Conservation (phyloP, 1,140 invertebrate genomes). For the Lethrus apterus region DNA sequence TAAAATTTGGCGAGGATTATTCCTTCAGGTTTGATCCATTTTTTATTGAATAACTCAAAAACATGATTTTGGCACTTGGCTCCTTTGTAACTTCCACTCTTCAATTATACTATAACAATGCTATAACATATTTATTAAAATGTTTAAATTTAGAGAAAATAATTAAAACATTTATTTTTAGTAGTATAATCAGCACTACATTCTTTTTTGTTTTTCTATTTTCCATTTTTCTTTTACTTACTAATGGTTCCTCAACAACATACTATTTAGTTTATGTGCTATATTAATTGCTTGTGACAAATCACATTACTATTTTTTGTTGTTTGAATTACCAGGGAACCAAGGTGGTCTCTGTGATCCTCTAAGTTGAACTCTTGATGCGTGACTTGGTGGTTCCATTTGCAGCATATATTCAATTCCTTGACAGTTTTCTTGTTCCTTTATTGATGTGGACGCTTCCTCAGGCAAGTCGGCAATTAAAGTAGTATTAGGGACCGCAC, state of each 20-base stretch:
- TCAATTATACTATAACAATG: too few species aligned
- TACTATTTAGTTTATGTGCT: not conserved
- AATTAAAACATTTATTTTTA: too few species aligned
- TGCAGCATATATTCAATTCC: constrained; percentile 34
- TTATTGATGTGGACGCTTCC: constrained; percentile 14
- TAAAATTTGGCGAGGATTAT: too few species aligned
- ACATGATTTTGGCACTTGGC: too few species aligned
- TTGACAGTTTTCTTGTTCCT: not conserved
- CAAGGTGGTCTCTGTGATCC: constrained; percentile 31
- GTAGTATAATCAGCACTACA: too few species aligned
- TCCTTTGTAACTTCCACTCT: too few species aligned
- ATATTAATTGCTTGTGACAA: not conserved
- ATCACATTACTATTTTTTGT: not conserved
- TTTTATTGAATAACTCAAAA: too few species aligned
- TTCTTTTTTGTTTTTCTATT: too few species aligned
- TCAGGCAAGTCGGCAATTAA: constrained; percentile 22
- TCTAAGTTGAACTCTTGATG: constrained; percentile 32
- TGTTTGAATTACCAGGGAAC: constrained; percentile 31
- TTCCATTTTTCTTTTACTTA: too few species aligned
- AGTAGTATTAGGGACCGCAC: constrained; percentile 26
- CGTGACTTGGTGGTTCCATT: constrained; percentile 18
- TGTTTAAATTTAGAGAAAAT: too few species aligned
- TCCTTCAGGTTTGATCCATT: too few species aligned
- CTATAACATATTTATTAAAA: too few species aligned
- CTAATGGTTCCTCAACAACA: not conserved